phyloP scores from a whole-genome alignment of 2,113 vertebrate species.

The Bagarius yarrelli region DNA sequence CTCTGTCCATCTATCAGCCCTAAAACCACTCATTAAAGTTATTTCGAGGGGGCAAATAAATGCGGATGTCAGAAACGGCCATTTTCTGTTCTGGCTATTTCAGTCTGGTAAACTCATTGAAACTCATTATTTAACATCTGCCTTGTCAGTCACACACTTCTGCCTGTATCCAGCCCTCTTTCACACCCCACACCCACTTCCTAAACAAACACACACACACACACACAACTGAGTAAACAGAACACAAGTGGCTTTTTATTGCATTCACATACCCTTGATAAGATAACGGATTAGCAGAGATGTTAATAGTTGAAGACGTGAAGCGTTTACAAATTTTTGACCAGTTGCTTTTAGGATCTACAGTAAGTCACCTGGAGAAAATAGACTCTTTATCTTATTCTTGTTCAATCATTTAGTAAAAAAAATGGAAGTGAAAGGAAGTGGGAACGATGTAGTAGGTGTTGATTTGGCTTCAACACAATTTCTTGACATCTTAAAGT shows the following conservation, averaged over 20 bases:
- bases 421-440: neutral
- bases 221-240: neutral
- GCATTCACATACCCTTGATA: neutral
- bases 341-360: neutral
- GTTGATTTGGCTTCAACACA: neutral
- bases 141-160: neutral
- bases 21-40: constrained; percentile 13
- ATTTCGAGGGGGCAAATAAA: constrained; percentile 11
- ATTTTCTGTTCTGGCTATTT: constrained; percentile 10
- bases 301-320: neutral
- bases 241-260: neutral
- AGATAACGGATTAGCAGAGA: neutral
- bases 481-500: too few relatives aligned
- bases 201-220: constrained; percentile 6
- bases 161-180: neutral
- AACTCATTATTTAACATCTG: constrained; percentile 17
- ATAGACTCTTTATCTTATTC: neutral
- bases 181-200: neutral
- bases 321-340: neutral
- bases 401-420: neutral
- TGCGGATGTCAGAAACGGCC: neutral
- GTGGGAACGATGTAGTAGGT: neutral
- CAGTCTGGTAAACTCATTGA: neutral
- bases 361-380: neutral
- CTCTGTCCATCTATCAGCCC: neutral